Conservation (phyloP, 2,888 invertebrate species). For the Phortica okadai region DNA sequence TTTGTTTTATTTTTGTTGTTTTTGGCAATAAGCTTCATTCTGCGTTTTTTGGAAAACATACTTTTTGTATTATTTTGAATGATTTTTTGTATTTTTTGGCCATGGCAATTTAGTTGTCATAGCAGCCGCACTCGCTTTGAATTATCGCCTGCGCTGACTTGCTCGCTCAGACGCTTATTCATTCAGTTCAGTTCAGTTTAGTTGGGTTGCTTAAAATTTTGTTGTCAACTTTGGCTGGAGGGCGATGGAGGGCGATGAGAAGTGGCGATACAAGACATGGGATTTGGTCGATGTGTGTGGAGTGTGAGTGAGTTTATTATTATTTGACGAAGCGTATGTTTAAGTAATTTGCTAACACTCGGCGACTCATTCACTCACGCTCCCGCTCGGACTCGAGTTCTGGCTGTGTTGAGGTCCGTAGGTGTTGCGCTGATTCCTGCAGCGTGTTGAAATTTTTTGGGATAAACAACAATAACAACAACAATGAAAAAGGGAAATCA, state of each 20-base stretch:
- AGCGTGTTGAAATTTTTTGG: conserved; percentile 11
- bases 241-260: conserved; percentile 43
- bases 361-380: conserved; percentile 28
- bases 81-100: conserved; percentile 49
- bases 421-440: conserved; percentile 45
- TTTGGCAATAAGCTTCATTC: conserved; percentile 52
- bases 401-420: conserved; percentile 47
- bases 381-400: not conserved
- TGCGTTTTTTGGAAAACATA: conserved; percentile 2
- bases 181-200: conserved; percentile 48
- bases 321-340: conserved; percentile 57
- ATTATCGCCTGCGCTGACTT: conserved; percentile 73
- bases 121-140: conserved; percentile 64
- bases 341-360: conserved; percentile 61
- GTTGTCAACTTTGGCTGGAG: conserved; percentile 66
- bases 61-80: conserved; percentile 9
- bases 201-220: conserved; percentile 62
- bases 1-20: conserved; percentile 8
- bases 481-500: not conserved
- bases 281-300: conserved; percentile 49
- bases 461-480: not conserved
- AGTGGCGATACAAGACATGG: conserved; percentile 8
- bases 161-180: conserved; percentile 46
- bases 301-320: conserved; percentile 58
- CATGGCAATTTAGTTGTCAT: conserved; percentile 75